phyloP scores from a whole-genome alignment of 2,888 invertebrate genomes.

The Cryptocephalus primarius region DNA sequence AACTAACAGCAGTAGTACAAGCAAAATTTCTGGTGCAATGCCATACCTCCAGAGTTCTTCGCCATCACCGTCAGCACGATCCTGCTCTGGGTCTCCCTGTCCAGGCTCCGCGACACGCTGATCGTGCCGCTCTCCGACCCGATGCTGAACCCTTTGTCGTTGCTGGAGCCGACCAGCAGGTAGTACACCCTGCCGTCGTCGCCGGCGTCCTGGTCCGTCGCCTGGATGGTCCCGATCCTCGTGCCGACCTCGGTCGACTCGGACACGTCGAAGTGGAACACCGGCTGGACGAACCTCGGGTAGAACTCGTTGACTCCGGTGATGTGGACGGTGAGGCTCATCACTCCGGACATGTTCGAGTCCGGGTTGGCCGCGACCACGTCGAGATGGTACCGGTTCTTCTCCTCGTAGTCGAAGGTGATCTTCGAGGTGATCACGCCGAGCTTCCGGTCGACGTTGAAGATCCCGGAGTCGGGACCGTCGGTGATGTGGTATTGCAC shows the following conservation, averaged over 20 bases:
- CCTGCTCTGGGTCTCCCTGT: conserved; percentile 79
- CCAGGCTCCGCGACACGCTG: conserved; percentile 68
- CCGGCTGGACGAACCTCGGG: conserved; percentile 78
- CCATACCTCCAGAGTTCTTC: conserved; percentile 75
- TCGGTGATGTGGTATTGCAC: conserved; percentile 75
- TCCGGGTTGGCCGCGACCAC: conserved; percentile 82
- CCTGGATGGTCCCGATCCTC: conserved; percentile 75
- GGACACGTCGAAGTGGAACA: conserved; percentile 86
- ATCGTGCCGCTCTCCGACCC: conserved; percentile 76
- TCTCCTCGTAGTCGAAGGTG: conserved; percentile 81
- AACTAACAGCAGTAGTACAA: no score
- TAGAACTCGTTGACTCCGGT: conserved; percentile 83
- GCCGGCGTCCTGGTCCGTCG: conserved; percentile 81
- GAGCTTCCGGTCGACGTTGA: conserved; percentile 64
- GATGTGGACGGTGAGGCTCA: conserved; percentile 62
- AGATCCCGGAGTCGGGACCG: conserved; percentile 61
- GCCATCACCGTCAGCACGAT: conserved; percentile 87
- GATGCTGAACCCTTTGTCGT: conserved; percentile 81
- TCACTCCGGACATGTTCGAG: conserved; percentile 64
- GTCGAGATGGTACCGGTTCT: conserved; percentile 59
- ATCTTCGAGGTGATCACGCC: conserved; percentile 67
- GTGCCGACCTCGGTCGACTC: conserved; percentile 83
- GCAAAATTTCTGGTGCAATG: no score
- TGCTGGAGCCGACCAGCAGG: conserved; percentile 86
- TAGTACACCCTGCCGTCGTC: conserved; percentile 83